phyloP scores from a whole-genome alignment of 2,888 invertebrate species.

The Eristalis tenax region DNA sequence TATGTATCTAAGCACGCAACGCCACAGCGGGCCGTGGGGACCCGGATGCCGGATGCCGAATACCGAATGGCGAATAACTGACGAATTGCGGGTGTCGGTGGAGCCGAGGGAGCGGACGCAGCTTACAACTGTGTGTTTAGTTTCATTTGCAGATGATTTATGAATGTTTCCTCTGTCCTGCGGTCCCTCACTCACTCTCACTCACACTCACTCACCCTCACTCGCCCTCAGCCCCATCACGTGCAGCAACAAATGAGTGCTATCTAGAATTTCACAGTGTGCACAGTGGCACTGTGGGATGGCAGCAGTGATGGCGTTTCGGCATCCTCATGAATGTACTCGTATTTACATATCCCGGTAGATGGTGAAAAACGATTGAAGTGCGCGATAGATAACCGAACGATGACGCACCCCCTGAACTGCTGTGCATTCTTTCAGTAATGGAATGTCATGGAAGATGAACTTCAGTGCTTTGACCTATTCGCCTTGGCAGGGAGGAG shows the following conservation, averaged over 20 bases:
- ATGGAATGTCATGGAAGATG: conserved; percentile 19
- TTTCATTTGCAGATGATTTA: conserved; percentile 59
- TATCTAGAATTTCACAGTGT: conserved; percentile 25
- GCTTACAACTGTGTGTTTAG: conserved; percentile 38
- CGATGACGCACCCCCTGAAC: conserved; percentile 36
- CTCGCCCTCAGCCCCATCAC: neutral
- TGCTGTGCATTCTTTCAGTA: conserved; percentile 14
- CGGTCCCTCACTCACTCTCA: neutral
- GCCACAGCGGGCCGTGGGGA: conserved; percentile 14
- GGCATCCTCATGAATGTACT: neutral
- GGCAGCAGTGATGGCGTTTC: neutral
- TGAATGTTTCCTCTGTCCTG: conserved; percentile 29
- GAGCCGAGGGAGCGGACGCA: neutral
- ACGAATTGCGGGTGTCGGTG: neutral
- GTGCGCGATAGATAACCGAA: conserved; percentile 29
- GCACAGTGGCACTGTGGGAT: neutral
- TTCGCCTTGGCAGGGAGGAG: neutral
- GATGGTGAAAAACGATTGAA: conserved; percentile 24
- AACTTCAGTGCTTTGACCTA: conserved; percentile 40
- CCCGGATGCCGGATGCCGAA: conserved; percentile 9
- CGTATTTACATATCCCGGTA: conserved; percentile 30
- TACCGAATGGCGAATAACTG: neutral
- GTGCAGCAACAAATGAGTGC: conserved; percentile 32
- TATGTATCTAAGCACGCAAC: conserved; percentile 64
- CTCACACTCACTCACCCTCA: too few species aligned